phyloP scores from a whole-genome alignment of 1,140 invertebrate genomes.

The Drosophila grimshawi region DNA sequence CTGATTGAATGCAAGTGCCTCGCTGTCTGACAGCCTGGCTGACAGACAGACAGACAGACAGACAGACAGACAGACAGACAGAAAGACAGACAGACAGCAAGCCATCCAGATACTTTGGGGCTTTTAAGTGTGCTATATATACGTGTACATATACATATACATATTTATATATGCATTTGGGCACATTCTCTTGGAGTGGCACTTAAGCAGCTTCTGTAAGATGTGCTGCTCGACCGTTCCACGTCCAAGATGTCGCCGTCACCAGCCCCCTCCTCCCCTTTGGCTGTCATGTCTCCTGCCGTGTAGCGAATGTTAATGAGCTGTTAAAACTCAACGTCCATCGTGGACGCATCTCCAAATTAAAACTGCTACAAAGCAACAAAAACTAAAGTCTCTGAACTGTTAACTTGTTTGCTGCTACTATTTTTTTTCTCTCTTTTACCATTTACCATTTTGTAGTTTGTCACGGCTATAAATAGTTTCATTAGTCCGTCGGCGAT shows the following conservation, averaged over 20 bases:
- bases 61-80: conserved; percentile 51
- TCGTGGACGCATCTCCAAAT: conserved; percentile 37
- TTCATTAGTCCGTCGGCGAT: conserved; percentile 43
- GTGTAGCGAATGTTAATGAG: conserved; percentile 61
- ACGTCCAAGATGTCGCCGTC: conserved; percentile 49
- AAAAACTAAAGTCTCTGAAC: not conserved
- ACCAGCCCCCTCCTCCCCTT: not conserved
- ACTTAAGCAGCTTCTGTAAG: conserved; percentile 77
- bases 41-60: not conserved
- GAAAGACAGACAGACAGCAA: conserved; percentile 14
- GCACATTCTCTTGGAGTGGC: conserved; percentile 58
- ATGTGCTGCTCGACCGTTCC: conserved; percentile 35
- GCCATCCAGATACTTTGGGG: conserved; percentile 77
- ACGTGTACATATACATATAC: not conserved
- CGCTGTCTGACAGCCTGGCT: conserved; percentile 68
- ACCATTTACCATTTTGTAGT: conserved; percentile 27
- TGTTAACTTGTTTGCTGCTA: conserved; percentile 29
- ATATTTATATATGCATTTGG: conserved; percentile 43
- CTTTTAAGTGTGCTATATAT: conserved; percentile 64
- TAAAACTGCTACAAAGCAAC: conserved; percentile 36
- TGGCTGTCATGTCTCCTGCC: conserved; percentile 41
- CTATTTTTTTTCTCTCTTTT: not conserved
- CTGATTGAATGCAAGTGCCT: conserved; percentile 79
- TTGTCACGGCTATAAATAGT: conserved; percentile 53
- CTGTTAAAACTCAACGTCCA: conserved; percentile 58